Conservation (phyloP, 2,888 invertebrate genomes). For the Masnerella sp. region DNA sequence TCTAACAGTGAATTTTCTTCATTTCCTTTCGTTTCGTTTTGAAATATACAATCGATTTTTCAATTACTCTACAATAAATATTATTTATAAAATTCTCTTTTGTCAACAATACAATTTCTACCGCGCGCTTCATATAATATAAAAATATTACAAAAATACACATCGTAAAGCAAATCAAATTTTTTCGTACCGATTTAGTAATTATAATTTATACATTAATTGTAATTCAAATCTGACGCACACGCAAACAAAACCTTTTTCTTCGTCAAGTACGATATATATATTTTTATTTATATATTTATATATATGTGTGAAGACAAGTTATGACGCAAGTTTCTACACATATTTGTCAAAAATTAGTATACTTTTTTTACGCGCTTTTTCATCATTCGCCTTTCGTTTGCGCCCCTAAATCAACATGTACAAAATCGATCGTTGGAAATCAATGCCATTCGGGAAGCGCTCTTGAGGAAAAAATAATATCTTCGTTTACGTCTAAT, state of each 20-base stretch:
- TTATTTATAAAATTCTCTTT: conserved; percentile 60
- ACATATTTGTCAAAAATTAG: conserved; percentile 50
- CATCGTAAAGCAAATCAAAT: conserved; percentile 50
- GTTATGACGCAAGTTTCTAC: too few relatives aligned
- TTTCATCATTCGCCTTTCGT: conserved; percentile 26
- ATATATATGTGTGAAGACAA: conserved; percentile 23
- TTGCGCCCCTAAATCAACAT: conserved; percentile 26
- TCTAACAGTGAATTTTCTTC: conserved; percentile 10
- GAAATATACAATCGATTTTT: conserved; percentile 49
- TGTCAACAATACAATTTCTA: conserved; percentile 59
- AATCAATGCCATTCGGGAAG: conserved; percentile 31
- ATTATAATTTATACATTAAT: conserved; percentile 55
- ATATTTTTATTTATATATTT: conserved; percentile 26
- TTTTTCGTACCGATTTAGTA: conserved; percentile 51
- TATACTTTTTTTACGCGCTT: conserved; percentile 51
- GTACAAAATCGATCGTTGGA: conserved; percentile 13
- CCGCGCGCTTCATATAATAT: conserved; percentile 50
- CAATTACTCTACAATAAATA: conserved; percentile 58
- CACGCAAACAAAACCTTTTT: conserved; percentile 43
- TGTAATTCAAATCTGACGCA: conserved; percentile 52
- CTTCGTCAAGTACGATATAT: conserved; percentile 38
- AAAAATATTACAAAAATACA: conserved; percentile 60
- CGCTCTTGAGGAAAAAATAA: conserved; percentile 20
- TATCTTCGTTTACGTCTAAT: conserved; percentile 5
- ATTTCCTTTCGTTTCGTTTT: conserved; percentile 3